These are phyloP conservation scores for Panagrolaimus sp. DNA, from an alignment of 1,140 invertebrate genomes.

Conservation along the genomic window DNA sequence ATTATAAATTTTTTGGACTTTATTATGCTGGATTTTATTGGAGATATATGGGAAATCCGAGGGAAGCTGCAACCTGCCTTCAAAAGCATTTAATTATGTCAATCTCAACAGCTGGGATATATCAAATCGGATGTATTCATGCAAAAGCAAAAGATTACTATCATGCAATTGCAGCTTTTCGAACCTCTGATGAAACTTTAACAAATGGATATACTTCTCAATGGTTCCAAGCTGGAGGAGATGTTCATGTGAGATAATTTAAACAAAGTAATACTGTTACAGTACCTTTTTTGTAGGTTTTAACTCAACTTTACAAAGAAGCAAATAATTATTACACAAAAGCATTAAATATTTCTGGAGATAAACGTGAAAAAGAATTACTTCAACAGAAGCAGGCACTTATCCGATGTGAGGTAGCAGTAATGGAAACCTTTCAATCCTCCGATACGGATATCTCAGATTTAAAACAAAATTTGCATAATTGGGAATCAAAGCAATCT, in stretches of 20 bases:
- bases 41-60: background rate
- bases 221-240: background rate
- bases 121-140: background rate
- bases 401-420: background rate
- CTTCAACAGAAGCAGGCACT: background rate
- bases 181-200: background rate
- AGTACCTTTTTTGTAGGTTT: background rate
- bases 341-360: background rate
- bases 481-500: no score
- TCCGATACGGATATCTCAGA: background rate
- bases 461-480: no score
- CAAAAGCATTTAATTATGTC: background rate
- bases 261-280: no score
- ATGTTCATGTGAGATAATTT: background rate
- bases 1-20: background rate
- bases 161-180: background rate
- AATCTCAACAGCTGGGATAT: background rate
- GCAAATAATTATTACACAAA: background rate
- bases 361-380: background rate
- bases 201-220: background rate
- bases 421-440: background rate
- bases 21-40: slow-evolving; percentile 10
- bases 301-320: background rate
- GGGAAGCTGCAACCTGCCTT: background rate
- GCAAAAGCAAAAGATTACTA: background rate